phyloP scores from a whole-genome alignment of 2,113 vertebrate species.

The Acrocephalus kingi region DNA sequence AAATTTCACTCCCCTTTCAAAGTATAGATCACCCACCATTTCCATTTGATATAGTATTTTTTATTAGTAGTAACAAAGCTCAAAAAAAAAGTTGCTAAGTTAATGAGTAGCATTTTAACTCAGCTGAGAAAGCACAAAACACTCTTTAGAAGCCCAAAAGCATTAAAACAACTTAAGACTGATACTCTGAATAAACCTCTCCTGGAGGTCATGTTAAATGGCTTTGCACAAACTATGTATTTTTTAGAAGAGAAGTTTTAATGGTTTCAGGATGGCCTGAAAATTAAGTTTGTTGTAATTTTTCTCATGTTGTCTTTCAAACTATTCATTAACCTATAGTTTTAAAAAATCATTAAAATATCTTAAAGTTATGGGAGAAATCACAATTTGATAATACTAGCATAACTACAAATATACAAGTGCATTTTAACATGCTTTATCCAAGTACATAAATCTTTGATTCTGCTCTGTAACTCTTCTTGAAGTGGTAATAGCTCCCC shows the following conservation, averaged over 20 bases:
- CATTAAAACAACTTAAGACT: background rate
- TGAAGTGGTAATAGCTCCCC: background rate
- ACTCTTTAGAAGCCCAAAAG: background rate
- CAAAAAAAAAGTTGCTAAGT: background rate
- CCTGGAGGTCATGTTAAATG: background rate
- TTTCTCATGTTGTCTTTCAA: background rate
- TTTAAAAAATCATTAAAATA: background rate
- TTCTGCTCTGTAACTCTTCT: background rate
- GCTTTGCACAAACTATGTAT: rapidly evolving
- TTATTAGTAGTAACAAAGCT: background rate
- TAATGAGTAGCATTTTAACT: background rate
- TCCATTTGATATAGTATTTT: background rate
- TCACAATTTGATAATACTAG: background rate
- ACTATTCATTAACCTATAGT: background rate
- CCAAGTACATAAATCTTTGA: background rate
- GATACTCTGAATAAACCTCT: background rate
- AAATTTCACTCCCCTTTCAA: background rate
- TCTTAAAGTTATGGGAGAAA: background rate
- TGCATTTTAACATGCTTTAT: background rate
- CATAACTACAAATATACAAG: background rate
- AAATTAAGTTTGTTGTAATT: background rate
- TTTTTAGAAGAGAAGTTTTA: background rate
- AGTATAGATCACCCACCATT: background rate
- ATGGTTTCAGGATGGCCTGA: background rate
- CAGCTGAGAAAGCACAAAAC: background rate